Base-by-base conservation (phyloP, 2,797 vertebrate genomes). In the Adelosebastes latens region DNA sequence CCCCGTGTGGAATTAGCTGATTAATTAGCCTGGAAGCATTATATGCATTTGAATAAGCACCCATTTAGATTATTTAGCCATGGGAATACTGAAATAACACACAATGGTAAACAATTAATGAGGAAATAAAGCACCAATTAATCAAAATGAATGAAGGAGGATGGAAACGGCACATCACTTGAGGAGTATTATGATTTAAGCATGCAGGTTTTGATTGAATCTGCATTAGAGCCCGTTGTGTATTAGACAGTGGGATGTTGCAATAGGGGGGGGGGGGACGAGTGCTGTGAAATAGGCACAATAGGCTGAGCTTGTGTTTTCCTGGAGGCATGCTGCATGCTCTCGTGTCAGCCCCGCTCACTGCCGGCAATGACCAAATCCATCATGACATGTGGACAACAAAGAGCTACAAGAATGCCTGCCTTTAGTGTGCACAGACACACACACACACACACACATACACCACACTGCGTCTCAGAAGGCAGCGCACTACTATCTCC, bases 311-410 rank as follows among this genome's bases (percentile, higher is more conserved):
- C 92, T 92, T 87, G 90, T 93, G 89, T 89, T 92, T 90, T 94
- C 92, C 94, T 94, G 87, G 70, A 92, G 94, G 91, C 90, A 77
- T 79, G 68, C 89, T 93, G 89, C 88, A 89, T 87, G 91, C 91
- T 90, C 85, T 83, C 78, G 83, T 93, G 94, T 96, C 94, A 92
- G 92, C 90, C 86, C 84, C 75, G 66, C 92, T 95, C 91, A 85
- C 87, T 88, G 82, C 90, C 71, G 88, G 73, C 83, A 85, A 85
- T 92, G 93, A 92, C 91, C 93, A 95, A 94, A 96, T 95, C 88
- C 88, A 89, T 89, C 90, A 89, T 93, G 95, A 95, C 95, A 95
- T 90, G 93, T 93, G 93, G 91, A 93, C 92, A 95, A 95, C 94
- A 95, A 95, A 94, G 94, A 92, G 91, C 93, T 93, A 90, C 88